These are phyloP conservation scores for Drosophila anomalipes DNA, from an alignment of 2,888 invertebrate species.

Conservation along the genomic window DNA sequence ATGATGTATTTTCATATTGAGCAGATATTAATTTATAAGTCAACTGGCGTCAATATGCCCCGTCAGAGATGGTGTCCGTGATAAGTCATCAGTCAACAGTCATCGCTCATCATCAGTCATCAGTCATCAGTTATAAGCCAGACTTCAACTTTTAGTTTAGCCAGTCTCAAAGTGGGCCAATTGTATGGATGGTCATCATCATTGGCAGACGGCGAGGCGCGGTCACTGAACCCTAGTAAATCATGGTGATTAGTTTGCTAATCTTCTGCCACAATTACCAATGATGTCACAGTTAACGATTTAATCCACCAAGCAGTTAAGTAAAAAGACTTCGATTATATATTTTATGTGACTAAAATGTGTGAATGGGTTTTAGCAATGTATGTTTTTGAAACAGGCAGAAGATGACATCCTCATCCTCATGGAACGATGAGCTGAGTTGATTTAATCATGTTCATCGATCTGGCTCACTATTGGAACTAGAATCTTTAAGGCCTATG, in stretches of 20 bases:
- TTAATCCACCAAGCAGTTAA: not conserved
- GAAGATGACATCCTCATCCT: not conserved
- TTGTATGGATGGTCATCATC: not conserved
- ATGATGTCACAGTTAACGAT: not conserved
- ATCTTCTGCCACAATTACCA: not conserved
- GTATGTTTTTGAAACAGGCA: not conserved
- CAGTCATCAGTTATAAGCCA: not conserved
- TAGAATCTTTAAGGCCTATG: not conserved
- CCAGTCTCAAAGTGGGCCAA: not conserved
- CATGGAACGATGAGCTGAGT: not conserved
- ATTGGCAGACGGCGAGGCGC: not conserved
- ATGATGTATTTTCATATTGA: not conserved
- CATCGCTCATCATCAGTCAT: conserved; percentile 4
- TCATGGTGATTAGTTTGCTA: not conserved
- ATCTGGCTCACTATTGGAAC: not conserved
- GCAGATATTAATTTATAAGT: not conserved
- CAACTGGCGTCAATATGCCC: not conserved
- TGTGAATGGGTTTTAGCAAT: not conserved
- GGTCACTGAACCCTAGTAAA: not conserved
- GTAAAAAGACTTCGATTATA: not conserved
- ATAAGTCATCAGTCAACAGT: not conserved
- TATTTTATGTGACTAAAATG: not conserved
- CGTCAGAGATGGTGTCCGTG: not conserved
- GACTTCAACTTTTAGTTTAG: not conserved
- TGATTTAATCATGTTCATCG: not conserved